A percentile compares a stretch with the other conserved stretches of the same genome.
Conservation (phyloP, 2,797 vertebrate species). For the Ficedula albicollis region DNA sequence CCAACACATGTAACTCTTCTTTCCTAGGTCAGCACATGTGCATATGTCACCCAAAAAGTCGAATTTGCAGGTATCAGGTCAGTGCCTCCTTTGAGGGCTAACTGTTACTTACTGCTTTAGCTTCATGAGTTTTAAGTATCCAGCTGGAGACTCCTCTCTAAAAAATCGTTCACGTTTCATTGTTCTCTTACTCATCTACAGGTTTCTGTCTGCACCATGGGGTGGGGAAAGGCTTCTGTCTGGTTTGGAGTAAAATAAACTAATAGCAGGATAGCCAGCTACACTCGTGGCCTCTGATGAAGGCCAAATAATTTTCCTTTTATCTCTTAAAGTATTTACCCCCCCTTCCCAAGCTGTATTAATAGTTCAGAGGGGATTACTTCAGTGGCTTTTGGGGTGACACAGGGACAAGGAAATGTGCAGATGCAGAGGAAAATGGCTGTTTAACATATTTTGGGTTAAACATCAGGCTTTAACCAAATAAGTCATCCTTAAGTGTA, state of each 20-base stretch:
- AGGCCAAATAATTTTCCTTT: not conserved
- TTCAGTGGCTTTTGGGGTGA: not conserved
- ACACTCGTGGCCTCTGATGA: not conserved
- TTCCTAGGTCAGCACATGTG: conserved; percentile 92
- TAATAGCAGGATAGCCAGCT: not conserved
- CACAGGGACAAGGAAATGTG: not conserved
- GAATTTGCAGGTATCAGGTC: conserved; percentile 98
- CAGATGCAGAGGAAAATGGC: not conserved
- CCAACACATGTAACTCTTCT: not conserved
- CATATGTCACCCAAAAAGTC: conserved; percentile 96
- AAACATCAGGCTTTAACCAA: not conserved
- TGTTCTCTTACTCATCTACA: not conserved
- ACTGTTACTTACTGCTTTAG: not conserved
- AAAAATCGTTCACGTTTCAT: not conserved
- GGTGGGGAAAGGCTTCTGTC: not conserved
- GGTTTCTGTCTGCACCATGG: not conserved
- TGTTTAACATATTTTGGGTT: not conserved
- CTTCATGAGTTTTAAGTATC: not conserved
- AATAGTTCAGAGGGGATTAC: not conserved
- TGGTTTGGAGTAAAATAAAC: not conserved
- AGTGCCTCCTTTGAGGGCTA: not conserved
- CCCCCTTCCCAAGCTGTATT: not conserved
- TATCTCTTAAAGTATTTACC: not conserved
- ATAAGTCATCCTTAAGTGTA: not conserved
- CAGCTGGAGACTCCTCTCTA: not conserved